A percentile compares a stretch with the other conserved stretches of the same genome.
Conservation (phyloP, 2,797 vertebrate genomes). For the Thripadectes ignobilis region DNA sequence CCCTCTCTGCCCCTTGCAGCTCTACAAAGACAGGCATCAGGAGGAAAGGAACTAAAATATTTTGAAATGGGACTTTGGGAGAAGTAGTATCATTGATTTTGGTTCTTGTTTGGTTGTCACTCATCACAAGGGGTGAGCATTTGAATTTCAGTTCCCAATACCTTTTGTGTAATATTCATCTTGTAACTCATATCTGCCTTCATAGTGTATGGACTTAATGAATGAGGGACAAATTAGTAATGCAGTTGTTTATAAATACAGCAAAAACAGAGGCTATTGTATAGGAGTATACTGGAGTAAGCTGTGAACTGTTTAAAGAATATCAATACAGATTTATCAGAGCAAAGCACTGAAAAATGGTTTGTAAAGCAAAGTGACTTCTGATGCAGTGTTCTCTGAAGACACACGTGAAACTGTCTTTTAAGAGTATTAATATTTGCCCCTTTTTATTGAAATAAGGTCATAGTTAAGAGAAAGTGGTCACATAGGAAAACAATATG, state of each 20-base stretch:
- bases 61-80: neutral
- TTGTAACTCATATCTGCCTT: neutral
- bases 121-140: neutral
- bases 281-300: neutral
- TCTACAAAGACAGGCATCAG: neutral
- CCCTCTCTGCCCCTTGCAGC: neutral
- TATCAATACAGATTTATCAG: neutral
- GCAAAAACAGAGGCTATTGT: neutral
- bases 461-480: neutral
- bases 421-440: neutral
- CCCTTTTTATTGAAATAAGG: neutral
- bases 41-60: neutral
- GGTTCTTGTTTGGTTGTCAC: neutral
- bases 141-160: neutral
- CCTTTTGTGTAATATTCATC: neutral
- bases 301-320: neutral
- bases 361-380: neutral
- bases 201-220: neutral
- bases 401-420: neutral
- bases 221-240: neutral
- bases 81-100: neutral
- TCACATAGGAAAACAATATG: neutral
- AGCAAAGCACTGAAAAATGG: neutral
- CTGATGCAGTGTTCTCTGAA: neutral
- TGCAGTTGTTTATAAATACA: neutral